Conservation (phyloP, 2,888 invertebrate genomes). For the Deilephila porcellus region DNA sequence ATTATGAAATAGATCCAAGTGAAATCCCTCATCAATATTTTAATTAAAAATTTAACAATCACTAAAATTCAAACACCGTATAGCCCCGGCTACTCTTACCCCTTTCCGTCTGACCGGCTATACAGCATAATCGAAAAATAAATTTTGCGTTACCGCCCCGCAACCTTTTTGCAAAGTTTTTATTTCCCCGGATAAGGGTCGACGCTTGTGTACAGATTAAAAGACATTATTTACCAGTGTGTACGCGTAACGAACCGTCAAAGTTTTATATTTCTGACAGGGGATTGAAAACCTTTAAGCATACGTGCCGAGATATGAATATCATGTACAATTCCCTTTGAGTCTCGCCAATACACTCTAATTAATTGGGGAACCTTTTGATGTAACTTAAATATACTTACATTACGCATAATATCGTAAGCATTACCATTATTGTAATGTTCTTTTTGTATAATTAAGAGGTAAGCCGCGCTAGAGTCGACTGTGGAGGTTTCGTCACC, state of each 20-base stretch:
- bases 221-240: slow-evolving; percentile 77
- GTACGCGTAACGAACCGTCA: slow-evolving; percentile 68
- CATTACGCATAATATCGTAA: neutral
- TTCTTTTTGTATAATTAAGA: neutral
- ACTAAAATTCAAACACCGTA: slow-evolving; percentile 51
- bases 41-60: slow-evolving; percentile 8
- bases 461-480: too few relatives aligned
- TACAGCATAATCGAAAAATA: slow-evolving; percentile 76
- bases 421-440: neutral
- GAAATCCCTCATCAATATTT: neutral
- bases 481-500: too few relatives aligned
- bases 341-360: slow-evolving; percentile 35
- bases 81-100: slow-evolving; percentile 41
- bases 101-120: slow-evolving; percentile 52
- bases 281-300: slow-evolving; percentile 64
- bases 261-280: slow-evolving; percentile 77
- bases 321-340: slow-evolving; percentile 54
- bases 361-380: slow-evolving; percentile 36
- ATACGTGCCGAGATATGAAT: slow-evolving; percentile 57
- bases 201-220: slow-evolving; percentile 73
- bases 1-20: neutral
- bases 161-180: slow-evolving; percentile 69
- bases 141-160: slow-evolving; percentile 64
- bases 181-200: slow-evolving; percentile 70
- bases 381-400: slow-evolving; percentile 38